These are phyloP conservation scores for Gorsachius magnificus DNA, from an alignment of 2,797 vertebrate species.

Conservation along the genomic window DNA sequence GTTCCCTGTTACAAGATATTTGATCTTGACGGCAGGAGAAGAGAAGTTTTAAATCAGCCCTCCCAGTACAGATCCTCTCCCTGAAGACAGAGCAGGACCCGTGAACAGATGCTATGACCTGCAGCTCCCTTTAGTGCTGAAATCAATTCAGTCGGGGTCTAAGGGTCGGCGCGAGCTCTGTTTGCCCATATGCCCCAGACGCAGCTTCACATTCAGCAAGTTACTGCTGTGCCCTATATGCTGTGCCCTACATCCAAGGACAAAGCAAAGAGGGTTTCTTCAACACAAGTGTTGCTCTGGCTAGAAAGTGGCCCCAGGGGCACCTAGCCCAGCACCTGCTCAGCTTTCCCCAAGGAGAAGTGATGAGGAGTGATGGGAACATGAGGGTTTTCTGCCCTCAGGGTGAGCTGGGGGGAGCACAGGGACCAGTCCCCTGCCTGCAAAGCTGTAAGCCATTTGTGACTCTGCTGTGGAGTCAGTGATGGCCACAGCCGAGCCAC, in stretches of 20 bases:
- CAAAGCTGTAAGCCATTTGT: not conserved
- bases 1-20: not conserved
- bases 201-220: not conserved
- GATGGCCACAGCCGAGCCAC: not conserved
- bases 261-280: not conserved
- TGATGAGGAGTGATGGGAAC: not conserved
- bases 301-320: not conserved
- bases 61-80: not conserved
- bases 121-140: not conserved
- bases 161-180: not conserved
- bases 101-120: not conserved
- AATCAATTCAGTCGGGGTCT: not conserved
- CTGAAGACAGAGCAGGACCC: not conserved
- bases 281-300: rapidly evolving
- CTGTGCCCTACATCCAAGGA: not conserved
- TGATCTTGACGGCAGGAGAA: not conserved
- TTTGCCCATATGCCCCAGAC: not conserved
- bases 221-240: not conserved
- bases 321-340: not conserved
- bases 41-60: not conserved
- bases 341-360: not conserved
- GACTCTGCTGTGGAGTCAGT: not conserved
- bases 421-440: not conserved
- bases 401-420: not conserved
- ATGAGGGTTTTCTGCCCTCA: not conserved